Conservation (phyloP, 2,888 invertebrate genomes). For the Apocheima hispidaria region DNA sequence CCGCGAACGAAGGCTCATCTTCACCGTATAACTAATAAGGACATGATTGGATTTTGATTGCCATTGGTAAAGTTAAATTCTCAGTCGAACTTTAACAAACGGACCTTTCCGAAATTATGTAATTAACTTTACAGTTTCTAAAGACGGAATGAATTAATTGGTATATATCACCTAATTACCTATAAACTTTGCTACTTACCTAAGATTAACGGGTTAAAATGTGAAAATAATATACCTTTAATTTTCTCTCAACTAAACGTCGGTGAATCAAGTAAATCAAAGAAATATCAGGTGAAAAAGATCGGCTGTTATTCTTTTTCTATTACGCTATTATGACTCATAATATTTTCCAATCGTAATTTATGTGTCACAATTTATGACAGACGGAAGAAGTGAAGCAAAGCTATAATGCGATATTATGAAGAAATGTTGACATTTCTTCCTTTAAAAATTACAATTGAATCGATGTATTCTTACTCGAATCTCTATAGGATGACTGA, state of each 20-base stretch:
- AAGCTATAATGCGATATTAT: too few species aligned
- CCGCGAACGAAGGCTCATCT: conserved; percentile 52
- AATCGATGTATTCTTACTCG: not conserved
- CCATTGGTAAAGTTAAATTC: conserved; percentile 50
- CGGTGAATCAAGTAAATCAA: too few species aligned
- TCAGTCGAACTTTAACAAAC: conserved; percentile 14
- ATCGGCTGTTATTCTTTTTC: too few species aligned
- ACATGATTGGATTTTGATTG: conserved; percentile 68
- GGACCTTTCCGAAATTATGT: conserved; percentile 11
- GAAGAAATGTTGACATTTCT: too few species aligned
- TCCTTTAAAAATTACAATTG: not conserved
- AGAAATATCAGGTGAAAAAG: too few species aligned
- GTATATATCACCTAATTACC: not conserved
- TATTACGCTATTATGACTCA: too few species aligned
- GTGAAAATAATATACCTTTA: too few species aligned
- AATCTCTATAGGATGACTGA: not conserved
- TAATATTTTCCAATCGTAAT: too few species aligned
- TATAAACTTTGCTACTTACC: not conserved
- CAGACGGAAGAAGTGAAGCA: too few species aligned
- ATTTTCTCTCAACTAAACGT: too few species aligned
- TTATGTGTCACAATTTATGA: too few species aligned
- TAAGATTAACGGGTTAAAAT: not conserved
- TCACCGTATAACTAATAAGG: conserved; percentile 60
- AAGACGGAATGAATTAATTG: not conserved
- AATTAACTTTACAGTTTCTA: conserved; percentile 11